These are phyloP conservation scores for Aethes cnicana DNA, from an alignment of 2,888 invertebrate species.

Conservation along the genomic window DNA sequence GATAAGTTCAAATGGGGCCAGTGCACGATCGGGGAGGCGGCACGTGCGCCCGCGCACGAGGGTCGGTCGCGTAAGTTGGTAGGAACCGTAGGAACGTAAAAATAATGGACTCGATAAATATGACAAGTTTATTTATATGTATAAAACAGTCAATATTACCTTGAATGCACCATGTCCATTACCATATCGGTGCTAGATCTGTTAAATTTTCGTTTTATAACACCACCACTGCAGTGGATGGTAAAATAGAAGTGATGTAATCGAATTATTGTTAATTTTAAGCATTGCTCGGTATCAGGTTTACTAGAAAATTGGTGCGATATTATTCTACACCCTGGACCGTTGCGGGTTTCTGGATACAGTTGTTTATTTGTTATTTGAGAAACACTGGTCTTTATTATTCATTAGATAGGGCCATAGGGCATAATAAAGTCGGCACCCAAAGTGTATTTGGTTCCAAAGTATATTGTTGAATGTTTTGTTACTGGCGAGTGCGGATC, in stretches of 20 bases:
- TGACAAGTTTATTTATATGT: neutral
- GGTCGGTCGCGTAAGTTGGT: conserved; percentile 5
- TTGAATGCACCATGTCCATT: conserved; percentile 26
- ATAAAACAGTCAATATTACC: conserved; percentile 15
- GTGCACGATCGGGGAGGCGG: conserved; percentile 47
- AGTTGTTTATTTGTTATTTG: conserved; percentile 53
- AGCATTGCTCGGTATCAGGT: conserved; percentile 49
- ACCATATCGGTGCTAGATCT: conserved; percentile 76
- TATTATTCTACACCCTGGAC: conserved; percentile 41
- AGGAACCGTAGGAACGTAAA: conserved; percentile 4
- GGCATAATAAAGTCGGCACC: conserved; percentile 60
- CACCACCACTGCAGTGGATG: conserved; percentile 49
- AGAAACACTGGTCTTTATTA: conserved; percentile 77
- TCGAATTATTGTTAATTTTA: conserved; percentile 52
- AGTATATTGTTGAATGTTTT: conserved; percentile 80
- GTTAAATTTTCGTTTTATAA: conserved; percentile 56
- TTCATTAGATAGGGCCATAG: conserved; percentile 70
- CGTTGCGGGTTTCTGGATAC: conserved; percentile 37
- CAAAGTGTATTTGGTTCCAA: conserved; percentile 78
- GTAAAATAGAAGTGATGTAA: conserved; percentile 52
- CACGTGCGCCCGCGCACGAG: conserved; percentile 19
- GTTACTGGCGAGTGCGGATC: conserved; percentile 68
- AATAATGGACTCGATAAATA: conserved; percentile 22
- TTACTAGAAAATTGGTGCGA: conserved; percentile 33
- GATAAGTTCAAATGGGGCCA: conserved; percentile 67